A percentile compares a stretch with the other conserved stretches of the same genome.
Evolutionary conservation across 2,113 vertebrate genomes (phyloP).

Genomic region (Oxyura jamaicensis): DNA sequence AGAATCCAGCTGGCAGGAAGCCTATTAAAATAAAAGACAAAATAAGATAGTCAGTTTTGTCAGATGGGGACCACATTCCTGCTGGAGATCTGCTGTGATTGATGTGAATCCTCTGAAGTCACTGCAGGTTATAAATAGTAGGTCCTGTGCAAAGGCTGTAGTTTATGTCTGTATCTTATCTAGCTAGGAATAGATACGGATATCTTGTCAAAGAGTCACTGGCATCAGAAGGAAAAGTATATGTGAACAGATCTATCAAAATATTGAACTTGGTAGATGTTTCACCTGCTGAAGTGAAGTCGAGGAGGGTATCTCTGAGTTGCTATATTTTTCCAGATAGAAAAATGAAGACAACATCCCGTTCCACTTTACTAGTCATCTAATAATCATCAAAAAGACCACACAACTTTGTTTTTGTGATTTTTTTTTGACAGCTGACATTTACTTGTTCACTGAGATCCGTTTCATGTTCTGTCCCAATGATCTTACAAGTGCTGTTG

Average conservation of each 20-base stretch:
- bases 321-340: neutral
- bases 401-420: neutral
- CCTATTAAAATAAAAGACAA: neutral
- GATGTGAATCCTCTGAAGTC: neutral
- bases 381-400: neutral
- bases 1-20: neutral
- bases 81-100: neutral
- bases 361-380: neutral
- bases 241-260: neutral
- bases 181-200: neutral
- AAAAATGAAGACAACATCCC: neutral
- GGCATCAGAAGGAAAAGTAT: neutral
- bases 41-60: neutral
- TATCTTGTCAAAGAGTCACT: neutral
- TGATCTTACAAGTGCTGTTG: neutral
- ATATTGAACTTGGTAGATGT: neutral
- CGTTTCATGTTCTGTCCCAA: neutral
- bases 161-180: neutral
- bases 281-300: neutral
- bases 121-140: neutral
- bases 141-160: neutral
- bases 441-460: neutral
- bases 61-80: neutral
- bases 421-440: neutral
- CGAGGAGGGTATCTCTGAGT: neutral